phyloP scores from a whole-genome alignment of 2,113 vertebrate genomes.

The Mesitornis unicolor region DNA sequence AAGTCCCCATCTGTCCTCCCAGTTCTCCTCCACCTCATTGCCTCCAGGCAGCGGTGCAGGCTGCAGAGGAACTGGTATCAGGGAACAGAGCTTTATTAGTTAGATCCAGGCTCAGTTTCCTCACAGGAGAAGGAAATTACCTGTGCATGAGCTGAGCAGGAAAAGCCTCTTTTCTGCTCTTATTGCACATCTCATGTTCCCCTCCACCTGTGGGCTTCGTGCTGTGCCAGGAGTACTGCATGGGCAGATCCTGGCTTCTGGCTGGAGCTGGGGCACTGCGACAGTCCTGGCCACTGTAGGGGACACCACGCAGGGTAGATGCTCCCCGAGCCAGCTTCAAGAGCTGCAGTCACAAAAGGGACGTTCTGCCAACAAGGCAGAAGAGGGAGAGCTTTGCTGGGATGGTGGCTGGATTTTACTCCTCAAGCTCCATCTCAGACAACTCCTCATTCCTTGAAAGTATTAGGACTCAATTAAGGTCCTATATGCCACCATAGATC shows the following conservation, averaged over 20 bases:
- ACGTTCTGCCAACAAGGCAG: background rate
- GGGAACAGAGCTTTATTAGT: background rate
- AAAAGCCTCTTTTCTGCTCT: conserved; percentile 20
- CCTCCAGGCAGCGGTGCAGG: background rate
- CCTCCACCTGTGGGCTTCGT: rapidly evolving
- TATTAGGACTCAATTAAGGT: background rate
- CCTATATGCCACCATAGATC: background rate
- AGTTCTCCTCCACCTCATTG: background rate
- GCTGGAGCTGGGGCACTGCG: background rate
- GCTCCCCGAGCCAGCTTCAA: background rate
- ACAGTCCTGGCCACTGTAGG: rapidly evolving
- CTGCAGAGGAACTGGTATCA: background rate
- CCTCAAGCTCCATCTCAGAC: background rate
- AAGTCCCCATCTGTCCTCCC: background rate
- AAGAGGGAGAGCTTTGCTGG: background rate
- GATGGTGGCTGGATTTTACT: background rate
- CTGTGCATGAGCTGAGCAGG: background rate
- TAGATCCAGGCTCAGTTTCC: background rate
- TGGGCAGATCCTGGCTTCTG: background rate
- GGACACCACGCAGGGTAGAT: background rate
- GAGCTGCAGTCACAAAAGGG: background rate
- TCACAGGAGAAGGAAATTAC: background rate
- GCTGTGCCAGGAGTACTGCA: background rate
- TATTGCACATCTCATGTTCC: background rate
- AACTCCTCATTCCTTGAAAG: background rate